Base-by-base conservation (phyloP, 2,797 vertebrate genomes). In the Rhincodon typus region DNA sequence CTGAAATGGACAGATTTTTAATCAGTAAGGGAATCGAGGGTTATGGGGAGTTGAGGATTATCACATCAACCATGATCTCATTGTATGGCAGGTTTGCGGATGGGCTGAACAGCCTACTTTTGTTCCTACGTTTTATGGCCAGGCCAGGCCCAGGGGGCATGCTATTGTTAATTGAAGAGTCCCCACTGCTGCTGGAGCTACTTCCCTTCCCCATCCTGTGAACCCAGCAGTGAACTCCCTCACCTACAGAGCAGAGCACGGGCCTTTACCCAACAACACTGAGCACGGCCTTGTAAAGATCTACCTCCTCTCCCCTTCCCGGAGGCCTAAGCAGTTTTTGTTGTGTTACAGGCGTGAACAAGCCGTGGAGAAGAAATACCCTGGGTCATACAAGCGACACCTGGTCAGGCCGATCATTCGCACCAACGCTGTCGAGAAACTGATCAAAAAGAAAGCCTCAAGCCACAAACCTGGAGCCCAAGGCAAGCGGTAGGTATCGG, bases 311-410 rank as follows among this genome's bases (percentile, higher is more conserved):
- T 50, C 46, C 57, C 13, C 34, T 91, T 91, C 57, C 8, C 57
- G 10, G 19, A 69, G 66, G 34, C 90, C 90, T 93, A 2, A 69
- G 21, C 23, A 0, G 50, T 19, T 57, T 42, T 95, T 88, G 34
- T 57, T 62, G 94, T 72, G 5, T 34, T 86, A 8, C 96, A 99
- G 99, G 97, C 98, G 99, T 96, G 99, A 99, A 96, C 99, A 99
- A 97, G 99, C 98, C 0, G 99, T 99, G 97, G 99, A 99, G 97
- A 99, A 99, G 97, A 99, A 99, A 96, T 99, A 99, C 93, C 99
- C 99, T 0, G 99, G 99, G 1, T 98, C 98, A 72, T 99, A 99
- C 97, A 99, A 99, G 96, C 98, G 99, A 7, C 98, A 99, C 96
- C 98, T 99, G 96, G 98, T 99, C 95, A 97, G 99, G 96, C 98